phyloP scores from a whole-genome alignment of 2,113 vertebrate genomes.

The Pseudonaja textilis region DNA sequence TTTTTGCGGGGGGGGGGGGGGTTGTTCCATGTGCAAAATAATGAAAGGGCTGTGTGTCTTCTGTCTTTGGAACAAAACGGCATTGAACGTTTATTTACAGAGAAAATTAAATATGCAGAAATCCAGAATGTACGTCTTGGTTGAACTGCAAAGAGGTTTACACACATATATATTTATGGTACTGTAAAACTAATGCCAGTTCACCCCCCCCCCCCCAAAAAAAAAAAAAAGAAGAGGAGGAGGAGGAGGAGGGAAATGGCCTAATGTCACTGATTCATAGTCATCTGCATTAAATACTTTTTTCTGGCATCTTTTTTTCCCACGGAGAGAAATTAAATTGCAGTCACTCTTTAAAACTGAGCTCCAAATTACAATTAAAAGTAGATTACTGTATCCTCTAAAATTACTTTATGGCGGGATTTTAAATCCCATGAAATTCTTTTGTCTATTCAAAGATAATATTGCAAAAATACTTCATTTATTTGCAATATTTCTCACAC shows the following conservation, averaged over 20 bases:
- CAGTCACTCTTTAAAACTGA: not conserved
- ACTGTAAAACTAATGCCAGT: conserved; percentile 43
- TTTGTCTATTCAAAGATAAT: not conserved
- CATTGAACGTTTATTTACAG: not conserved
- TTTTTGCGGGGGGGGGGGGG: accelerated
- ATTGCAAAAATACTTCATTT: not conserved
- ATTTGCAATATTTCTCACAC: not conserved
- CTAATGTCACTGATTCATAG: not conserved
- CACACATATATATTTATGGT: not conserved
- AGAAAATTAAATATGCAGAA: not conserved
- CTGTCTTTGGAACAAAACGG: not conserved
- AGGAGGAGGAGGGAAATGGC: not conserved
- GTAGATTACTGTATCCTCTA: not conserved
- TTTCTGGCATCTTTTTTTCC: not conserved
- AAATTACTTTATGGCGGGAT: not conserved
- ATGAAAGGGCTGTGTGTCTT: not conserved
- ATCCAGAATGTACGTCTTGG: not conserved
- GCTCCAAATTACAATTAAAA: not conserved
- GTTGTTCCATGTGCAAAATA: not conserved
- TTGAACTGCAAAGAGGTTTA: conserved; percentile 20
- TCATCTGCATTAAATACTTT: not conserved
- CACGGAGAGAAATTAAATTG: not conserved
- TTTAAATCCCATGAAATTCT: not conserved
- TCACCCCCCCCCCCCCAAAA: not conserved
- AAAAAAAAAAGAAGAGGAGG: not conserved